A percentile compares a stretch with the other conserved stretches of the same genome.
These are phyloP conservation scores for Ruditapes philippinarum DNA, from an alignment of 1,140 invertebrate genomes.

Conservation along the genomic window DNA sequence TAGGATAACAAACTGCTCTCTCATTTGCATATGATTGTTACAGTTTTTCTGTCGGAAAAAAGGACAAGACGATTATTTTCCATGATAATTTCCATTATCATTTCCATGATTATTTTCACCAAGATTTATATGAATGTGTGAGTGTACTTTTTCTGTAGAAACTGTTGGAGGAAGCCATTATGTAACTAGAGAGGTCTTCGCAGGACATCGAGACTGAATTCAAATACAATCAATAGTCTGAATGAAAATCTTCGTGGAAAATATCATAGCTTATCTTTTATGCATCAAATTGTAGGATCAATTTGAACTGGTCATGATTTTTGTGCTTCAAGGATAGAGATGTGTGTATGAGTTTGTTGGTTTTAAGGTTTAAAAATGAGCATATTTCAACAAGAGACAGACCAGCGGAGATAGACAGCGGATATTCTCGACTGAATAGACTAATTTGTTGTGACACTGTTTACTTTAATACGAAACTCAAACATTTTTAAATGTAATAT, in stretches of 20 bases:
- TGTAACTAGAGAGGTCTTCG: conserved; percentile 31
- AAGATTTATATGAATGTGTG: conserved; percentile 28
- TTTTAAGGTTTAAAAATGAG: neutral
- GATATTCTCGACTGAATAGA: neutral
- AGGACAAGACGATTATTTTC: no score
- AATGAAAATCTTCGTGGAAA: conserved; percentile 18
- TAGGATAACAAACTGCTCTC: neutral
- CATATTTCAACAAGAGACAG: neutral
- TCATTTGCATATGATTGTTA: conserved; percentile 28
- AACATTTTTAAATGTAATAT: conserved; percentile 23
- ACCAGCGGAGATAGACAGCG: neutral
- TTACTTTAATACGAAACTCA: conserved; percentile 6
- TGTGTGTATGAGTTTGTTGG: conserved; percentile 5
- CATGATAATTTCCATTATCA: no score
- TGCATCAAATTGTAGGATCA: conserved; percentile 7
- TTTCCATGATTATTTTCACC: conserved; percentile 24
- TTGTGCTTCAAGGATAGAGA: neutral
- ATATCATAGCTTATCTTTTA: conserved; percentile 26
- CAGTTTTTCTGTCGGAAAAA: conserved; percentile 9
- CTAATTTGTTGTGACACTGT: conserved; percentile 42
- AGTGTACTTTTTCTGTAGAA: neutral
- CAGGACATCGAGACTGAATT: neutral
- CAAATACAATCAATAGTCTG: conserved; percentile 20
- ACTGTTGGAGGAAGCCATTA: conserved; percentile 26
- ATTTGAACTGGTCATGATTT: conserved; percentile 23